phyloP scores from a whole-genome alignment of 1,140 invertebrate species.

The Aphelenchoides fujianensis region DNA sequence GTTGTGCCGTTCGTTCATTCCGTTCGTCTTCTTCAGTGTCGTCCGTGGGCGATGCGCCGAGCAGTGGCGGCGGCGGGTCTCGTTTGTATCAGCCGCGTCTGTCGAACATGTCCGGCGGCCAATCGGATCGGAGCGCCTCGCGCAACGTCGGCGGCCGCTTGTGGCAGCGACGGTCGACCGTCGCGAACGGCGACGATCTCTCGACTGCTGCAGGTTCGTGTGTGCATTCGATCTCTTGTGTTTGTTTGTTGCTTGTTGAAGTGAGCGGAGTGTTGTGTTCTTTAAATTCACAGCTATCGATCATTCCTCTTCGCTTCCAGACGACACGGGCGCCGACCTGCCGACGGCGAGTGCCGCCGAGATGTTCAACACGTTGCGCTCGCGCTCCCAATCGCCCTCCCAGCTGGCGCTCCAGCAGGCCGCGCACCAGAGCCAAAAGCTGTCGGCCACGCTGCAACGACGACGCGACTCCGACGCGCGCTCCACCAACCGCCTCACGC shows the following conservation, averaged over 20 bases:
- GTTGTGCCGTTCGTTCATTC: neutral
- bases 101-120: constrained; percentile 8
- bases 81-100: neutral
- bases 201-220: neutral
- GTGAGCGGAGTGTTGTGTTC: neutral
- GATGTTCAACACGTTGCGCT: constrained; percentile 1
- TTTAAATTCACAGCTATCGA: neutral
- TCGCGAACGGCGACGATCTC: neutral
- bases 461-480: constrained; percentile 29
- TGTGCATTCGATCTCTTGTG: neutral
- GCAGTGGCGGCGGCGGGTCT: neutral
- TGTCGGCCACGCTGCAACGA: constrained; percentile 27
- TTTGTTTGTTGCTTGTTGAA: constrained; percentile 19
- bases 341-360: constrained; percentile 21
- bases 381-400: constrained; percentile 12
- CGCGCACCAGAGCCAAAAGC: constrained; percentile 27
- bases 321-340: constrained; percentile 14
- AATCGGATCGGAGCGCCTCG: neutral
- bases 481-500: constrained; percentile 11
- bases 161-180: neutral
- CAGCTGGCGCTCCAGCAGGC: constrained; percentile 27
- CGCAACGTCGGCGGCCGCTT: neutral
- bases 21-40: constrained; percentile 9
- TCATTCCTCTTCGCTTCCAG: neutral
- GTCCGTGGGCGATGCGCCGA: neutral